Evolutionary conservation across 2,888 invertebrate genomes (phyloP), one percentile per base, ranked within the genome.

Genomic region (Eurytoma adleriae): DNA sequence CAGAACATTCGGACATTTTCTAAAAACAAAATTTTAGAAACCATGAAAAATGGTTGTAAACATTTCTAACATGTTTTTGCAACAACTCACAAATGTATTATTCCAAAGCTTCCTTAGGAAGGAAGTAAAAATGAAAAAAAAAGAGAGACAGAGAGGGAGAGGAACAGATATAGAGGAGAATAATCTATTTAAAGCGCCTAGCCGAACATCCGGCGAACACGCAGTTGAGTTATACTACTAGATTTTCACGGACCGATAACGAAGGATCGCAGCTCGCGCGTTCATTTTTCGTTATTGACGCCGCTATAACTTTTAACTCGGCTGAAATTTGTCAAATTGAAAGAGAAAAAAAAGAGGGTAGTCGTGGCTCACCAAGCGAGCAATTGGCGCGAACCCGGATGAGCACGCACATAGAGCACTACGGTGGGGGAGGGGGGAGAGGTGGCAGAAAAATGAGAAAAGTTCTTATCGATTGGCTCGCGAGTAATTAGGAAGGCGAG

Each of bases 401-500:
- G 54, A 2, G 24, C n/a, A 18, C 0, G 61, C 52, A 16, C n/a
- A 13, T 27, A 20, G 20, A 5, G 50, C 5, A 18, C n/a, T 56
- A 3, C 12, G 24, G 66, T 1, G 12, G 12, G 13, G 5, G 20
- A 2, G 52, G 13, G 54, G 1, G 0, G 64, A 13, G 67, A 48
- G 20, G 52, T 50, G 62, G 1, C 24, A 56, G 68, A 76, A 76
- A 76, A 72, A 76, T 72, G 80, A 80, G 76, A 76, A 80, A 72
- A 80, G 80, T 80, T 80, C 54, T 72, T 80, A 80, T 80, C 80
- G 80, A 80, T 76, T 80, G 67, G 76, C 76, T 67, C 67, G 71
- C 75, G 67, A 76, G 67, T 80, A 77, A 80, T 80, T 80, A 76
- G 76, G 40, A 14, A 48, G 71, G 59, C 50, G 71, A 64, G 71